Evolutionary conservation across 2,888 invertebrate species (phyloP).

Genomic region (Metalampra italica): DNA sequence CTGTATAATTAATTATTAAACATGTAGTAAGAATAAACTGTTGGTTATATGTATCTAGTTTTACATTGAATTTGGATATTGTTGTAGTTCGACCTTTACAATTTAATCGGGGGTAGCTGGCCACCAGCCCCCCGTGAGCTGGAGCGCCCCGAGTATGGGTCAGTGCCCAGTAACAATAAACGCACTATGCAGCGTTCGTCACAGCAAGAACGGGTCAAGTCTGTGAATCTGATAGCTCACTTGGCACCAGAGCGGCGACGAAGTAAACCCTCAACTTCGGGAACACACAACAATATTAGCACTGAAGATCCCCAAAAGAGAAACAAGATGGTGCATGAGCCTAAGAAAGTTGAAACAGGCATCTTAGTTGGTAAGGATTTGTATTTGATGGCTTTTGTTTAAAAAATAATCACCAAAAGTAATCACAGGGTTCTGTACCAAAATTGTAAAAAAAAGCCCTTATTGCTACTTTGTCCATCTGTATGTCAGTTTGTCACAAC

Average conservation of each 20-base stretch:
- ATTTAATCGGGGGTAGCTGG: conserved; percentile 71
- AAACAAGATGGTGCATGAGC: conserved; percentile 65
- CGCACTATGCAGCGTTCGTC: conserved; percentile 61
- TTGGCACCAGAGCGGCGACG: conserved; percentile 62
- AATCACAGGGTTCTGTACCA: too few relatives aligned
- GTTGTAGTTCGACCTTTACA: conserved; percentile 62
- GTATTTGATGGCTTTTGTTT: too few relatives aligned
- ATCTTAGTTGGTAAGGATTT: conserved; percentile 41
- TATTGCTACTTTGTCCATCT: too few relatives aligned
- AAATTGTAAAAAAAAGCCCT: too few relatives aligned
- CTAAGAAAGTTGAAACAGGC: conserved; percentile 68
- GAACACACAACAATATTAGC: conserved; percentile 16
- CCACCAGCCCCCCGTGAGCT: conserved; percentile 64
- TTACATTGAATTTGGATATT: too few relatives aligned
- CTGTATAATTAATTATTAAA: too few relatives aligned
- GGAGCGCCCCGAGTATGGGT: conserved; percentile 52
- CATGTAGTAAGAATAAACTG: too few relatives aligned
- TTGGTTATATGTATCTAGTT: too few relatives aligned
- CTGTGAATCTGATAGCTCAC: conserved; percentile 79
- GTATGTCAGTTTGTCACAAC: too few relatives aligned
- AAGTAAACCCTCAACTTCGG: conserved; percentile 39
- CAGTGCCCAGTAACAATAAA: conserved; percentile 21
- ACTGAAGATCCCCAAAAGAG: conserved; percentile 33
- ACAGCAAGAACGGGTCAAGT: conserved; percentile 75
- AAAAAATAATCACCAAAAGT: too few relatives aligned